phyloP scores from a whole-genome alignment of 2,888 invertebrate species.

The Synergus japonicus region DNA sequence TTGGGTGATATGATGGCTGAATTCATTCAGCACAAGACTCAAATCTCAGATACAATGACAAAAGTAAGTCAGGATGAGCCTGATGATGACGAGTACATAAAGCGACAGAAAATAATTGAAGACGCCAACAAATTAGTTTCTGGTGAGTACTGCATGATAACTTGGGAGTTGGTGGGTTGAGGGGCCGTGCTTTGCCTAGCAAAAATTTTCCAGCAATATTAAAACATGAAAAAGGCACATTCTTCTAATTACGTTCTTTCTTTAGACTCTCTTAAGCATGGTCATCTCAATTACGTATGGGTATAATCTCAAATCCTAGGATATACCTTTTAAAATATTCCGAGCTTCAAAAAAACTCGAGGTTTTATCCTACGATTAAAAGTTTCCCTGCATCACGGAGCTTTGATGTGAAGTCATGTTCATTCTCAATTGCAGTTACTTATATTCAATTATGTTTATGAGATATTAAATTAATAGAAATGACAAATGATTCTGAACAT shows the following conservation, averaged over 20 bases:
- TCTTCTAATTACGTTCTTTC: slow-evolving; percentile 47
- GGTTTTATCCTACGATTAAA: slow-evolving; percentile 3
- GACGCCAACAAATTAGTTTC: slow-evolving; percentile 75
- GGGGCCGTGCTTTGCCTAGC: slow-evolving; percentile 73
- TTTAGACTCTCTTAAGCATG: slow-evolving; percentile 55
- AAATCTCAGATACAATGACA: slow-evolving; percentile 70
- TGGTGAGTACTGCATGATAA: slow-evolving; percentile 69
- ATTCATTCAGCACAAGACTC: slow-evolving; percentile 74
- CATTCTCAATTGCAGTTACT: neutral
- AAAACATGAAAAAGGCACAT: slow-evolving; percentile 35
- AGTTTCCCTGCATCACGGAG: slow-evolving; percentile 32
- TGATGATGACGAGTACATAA: slow-evolving; percentile 68
- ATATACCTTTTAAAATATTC: slow-evolving; percentile 35
- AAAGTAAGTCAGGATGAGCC: slow-evolving; percentile 71
- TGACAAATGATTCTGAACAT: slow-evolving; percentile 47
- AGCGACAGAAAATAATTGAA: slow-evolving; percentile 72
- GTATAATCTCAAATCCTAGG: slow-evolving; percentile 47
- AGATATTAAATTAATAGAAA: slow-evolving; percentile 9
- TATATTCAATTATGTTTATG: neutral
- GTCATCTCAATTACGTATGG: slow-evolving; percentile 53
- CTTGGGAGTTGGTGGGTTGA: slow-evolving; percentile 67
- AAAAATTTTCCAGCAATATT: slow-evolving; percentile 45
- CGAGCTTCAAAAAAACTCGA: neutral
- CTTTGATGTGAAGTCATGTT: slow-evolving; percentile 21
- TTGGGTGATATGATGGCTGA: slow-evolving; percentile 75